Evolutionary conservation across 2,797 vertebrate species (phyloP), one percentile per base, ranked within the genome.

Genomic region (Ara ararauna): DNA sequence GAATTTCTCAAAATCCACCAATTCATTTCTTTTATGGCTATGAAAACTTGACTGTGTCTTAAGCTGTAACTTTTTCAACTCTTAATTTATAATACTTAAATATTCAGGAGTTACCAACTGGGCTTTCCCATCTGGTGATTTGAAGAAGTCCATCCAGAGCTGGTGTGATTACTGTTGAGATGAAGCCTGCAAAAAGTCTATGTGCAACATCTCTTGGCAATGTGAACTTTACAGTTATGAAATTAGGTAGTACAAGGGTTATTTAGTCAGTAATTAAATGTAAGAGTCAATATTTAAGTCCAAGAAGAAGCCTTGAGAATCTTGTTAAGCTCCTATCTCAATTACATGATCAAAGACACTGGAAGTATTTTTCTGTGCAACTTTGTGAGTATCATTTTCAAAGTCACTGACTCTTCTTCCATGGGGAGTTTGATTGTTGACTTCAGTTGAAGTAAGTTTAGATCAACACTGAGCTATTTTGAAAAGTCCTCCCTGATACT

Each of bases 391-490:
- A 89, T 94, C 74, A 21, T 89, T 95, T 96, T 97, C 96, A 97
- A 97, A 96, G 95, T 92, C 90, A 75, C 65, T 92, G 85, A 85
- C 62, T 93, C 86, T 91, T 88, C 94, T 95, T 96, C 92, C 95
- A 83, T 65, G 50, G 90, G 85, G 94, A 96, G 80, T 95, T 94
- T 85, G 67, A 60, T 85, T 95, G 85, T 96, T 97, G 90, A 93
- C 88, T 95, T 95, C 90, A 83, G 88, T 5, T 89, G 72, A 82
- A 92, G 72, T 66, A 83, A 87, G 58, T 89, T 96, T 94, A 96
- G 88, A 74, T 94, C 90, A 96, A 95, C 94, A 92, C 21, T 71
- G 68, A 83, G 78, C 73, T 94, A 80, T 95, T 95, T 92, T 80
- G 72, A 90, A 93, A 91, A 87, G 85, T 91, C 82, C 70, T 96